A percentile compares a stretch with the other conserved stretches of the same genome.
These are phyloP conservation scores for Drosophila murphyi DNA, from an alignment of 1,140 invertebrate genomes.

Conservation along the genomic window DNA sequence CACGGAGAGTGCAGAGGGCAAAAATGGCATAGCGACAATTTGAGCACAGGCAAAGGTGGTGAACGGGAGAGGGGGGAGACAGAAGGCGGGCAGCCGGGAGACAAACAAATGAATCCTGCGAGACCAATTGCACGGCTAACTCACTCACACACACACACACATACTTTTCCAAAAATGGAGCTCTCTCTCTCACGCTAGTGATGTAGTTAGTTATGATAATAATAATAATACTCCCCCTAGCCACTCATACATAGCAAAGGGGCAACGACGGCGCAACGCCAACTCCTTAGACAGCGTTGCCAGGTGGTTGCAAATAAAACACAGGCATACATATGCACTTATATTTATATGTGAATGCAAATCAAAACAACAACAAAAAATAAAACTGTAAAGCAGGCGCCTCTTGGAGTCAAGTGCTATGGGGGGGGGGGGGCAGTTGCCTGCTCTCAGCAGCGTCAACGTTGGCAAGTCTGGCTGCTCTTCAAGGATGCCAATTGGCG, in stretches of 20 bases:
- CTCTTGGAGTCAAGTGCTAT: constrained; percentile 10
- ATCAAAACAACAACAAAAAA: constrained; percentile 54
- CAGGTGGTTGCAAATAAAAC: constrained; percentile 43
- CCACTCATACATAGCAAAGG: neutral
- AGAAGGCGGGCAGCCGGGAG: constrained; percentile 29
- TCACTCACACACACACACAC: constrained; percentile 13
- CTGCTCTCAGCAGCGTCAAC: constrained; percentile 31
- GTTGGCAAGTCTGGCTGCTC: constrained; percentile 36
- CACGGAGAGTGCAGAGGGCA: constrained; percentile 43
- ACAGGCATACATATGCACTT: constrained; percentile 9
- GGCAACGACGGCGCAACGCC: constrained; percentile 1
- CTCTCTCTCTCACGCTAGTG: neutral
- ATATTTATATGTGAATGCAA: constrained; percentile 39
- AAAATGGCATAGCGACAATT: constrained; percentile 54
- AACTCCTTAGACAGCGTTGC: constrained; percentile 42
- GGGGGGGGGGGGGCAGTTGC: neutral
- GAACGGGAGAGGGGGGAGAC: constrained; percentile 1
- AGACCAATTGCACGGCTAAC: constrained; percentile 75
- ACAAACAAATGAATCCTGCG: constrained; percentile 82
- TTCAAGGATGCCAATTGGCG: constrained; percentile 70
- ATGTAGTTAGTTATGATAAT: constrained; percentile 76
- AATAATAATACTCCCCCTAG: constrained; percentile 56
- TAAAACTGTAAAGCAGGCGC: constrained; percentile 25
- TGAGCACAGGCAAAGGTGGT: constrained; percentile 22
- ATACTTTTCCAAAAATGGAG: neutral